Conservation (phyloP, 1,140 invertebrate genomes). For the Nixonia krombeini region DNA sequence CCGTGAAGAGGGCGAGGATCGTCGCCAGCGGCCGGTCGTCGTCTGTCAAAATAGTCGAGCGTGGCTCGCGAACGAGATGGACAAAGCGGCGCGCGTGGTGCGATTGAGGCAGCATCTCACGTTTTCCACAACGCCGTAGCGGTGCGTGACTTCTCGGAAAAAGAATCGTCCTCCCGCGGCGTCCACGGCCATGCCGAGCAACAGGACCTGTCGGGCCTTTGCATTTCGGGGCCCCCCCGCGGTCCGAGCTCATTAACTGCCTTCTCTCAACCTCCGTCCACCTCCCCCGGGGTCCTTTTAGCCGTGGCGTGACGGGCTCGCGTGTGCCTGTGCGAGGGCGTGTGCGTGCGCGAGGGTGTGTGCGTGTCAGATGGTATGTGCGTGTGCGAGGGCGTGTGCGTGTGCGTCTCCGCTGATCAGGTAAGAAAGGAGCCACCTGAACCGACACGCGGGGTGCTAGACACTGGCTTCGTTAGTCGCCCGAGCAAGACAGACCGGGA, state of each 20-base stretch:
- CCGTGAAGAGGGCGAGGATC: too few relatives aligned
- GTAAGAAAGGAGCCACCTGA: slow-evolving; percentile 71
- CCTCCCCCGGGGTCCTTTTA: slow-evolving; percentile 37
- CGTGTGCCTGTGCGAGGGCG: slow-evolving; percentile 32
- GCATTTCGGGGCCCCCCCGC: slow-evolving; percentile 59
- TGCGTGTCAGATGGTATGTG: slow-evolving; percentile 36
- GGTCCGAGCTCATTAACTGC: slow-evolving; percentile 69
- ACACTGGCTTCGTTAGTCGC: slow-evolving; percentile 64
- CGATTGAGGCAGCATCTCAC: neutral
- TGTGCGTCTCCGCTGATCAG: slow-evolving; percentile 60
- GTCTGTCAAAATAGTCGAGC: too few relatives aligned
- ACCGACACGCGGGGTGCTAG: slow-evolving; percentile 71
- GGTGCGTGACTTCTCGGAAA: slow-evolving; percentile 63
- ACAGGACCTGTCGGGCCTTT: slow-evolving; percentile 32
- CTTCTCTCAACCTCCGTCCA: slow-evolving; percentile 40
- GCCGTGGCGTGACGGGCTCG: slow-evolving; percentile 38
- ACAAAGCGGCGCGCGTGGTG: neutral
- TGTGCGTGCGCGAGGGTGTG: slow-evolving; percentile 35
- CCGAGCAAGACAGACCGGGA: slow-evolving; percentile 31
- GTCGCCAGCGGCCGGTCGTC: too few relatives aligned
- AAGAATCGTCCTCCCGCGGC: slow-evolving; percentile 12
- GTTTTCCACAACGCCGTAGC: slow-evolving; percentile 24
- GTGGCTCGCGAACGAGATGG: too few relatives aligned
- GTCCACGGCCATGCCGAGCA: slow-evolving; percentile 12
- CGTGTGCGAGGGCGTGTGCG: slow-evolving; percentile 33